Evolutionary conservation across 2,888 invertebrate species (phyloP), one percentile per base, ranked within the genome.

Genomic region (Phaonia tiefii): DNA sequence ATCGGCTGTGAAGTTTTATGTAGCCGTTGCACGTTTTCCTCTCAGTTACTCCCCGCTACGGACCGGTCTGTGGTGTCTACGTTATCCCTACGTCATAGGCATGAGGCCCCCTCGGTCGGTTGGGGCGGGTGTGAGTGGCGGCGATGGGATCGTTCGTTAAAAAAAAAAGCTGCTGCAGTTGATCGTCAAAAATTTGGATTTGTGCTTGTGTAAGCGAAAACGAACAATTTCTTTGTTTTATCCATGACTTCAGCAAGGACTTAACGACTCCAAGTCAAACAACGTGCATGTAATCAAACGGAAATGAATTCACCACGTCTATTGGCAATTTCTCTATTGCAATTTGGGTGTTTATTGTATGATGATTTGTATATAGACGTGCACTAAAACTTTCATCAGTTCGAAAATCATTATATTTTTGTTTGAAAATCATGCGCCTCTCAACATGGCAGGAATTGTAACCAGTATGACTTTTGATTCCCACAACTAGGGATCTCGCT

Each of bases 251-350:
- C 49, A 77, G 65, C 49, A 77, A 70, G 20, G 63, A 42, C 44
- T 76, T 63, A 22, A 65, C 63, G 39, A 76, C 77, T 49, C 66
- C 66, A 49, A 72, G 66, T 25, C 49, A 77, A 42, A 72, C 77
- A 8, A 77, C 66, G 58, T 77, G 71, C 77, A 77, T 77, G 49
- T 66, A 77, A 42, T 77, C 77, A 25, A 78, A 42, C 11, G 63
- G 54, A 75, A 75, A 69, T 66, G 46, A 67, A 26, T 58, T 20
- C 1, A 77, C 58, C 31, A 77, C 3, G 31, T 77, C 56, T 72
- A 77, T 72, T 66, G 46, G 66, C 42, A 77, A 66, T 49, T 66
- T 77, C 11, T 71, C 56, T 49, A 72, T 71, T 20, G 37, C 37
- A 20, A 66, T 77, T 65, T 56, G 25, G 25, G 58, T 67, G 17